These are phyloP conservation scores for Notechis scutatus DNA, from an alignment of 2,113 vertebrate species.

Conservation along the genomic window DNA sequence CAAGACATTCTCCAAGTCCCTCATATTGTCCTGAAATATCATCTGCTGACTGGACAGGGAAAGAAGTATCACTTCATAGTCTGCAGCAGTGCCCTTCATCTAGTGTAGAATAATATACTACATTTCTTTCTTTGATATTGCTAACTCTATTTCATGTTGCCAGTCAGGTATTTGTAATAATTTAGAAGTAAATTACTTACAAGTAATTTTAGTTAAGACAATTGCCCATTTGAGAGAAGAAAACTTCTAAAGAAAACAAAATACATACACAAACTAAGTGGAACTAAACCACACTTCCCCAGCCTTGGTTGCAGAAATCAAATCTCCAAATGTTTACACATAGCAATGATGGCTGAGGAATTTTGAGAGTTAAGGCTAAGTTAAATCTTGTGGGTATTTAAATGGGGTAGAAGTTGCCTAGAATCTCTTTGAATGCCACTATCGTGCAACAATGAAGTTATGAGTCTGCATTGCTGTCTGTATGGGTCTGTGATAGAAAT, in stretches of 20 bases:
- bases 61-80: background rate
- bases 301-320: background rate
- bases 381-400: background rate
- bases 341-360: background rate
- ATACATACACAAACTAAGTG: background rate
- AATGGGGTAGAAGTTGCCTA: background rate
- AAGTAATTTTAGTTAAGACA: background rate
- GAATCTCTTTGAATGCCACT: background rate
- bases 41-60: background rate
- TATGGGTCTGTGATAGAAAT: background rate
- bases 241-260: background rate
- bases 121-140: background rate
- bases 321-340: background rate
- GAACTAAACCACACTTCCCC: background rate
- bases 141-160: background rate
- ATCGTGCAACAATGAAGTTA: background rate
- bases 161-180: background rate
- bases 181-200: background rate
- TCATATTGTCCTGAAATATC: background rate
- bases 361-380: background rate
- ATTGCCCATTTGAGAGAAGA: background rate
- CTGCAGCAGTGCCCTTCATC: background rate
- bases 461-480: background rate
- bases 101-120: background rate
- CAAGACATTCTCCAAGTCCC: background rate